A percentile compares a stretch with the other conserved stretches of the same genome.
Evolutionary conservation across 2,797 vertebrate species (phyloP).

Genomic region (Lacerta agilis): DNA sequence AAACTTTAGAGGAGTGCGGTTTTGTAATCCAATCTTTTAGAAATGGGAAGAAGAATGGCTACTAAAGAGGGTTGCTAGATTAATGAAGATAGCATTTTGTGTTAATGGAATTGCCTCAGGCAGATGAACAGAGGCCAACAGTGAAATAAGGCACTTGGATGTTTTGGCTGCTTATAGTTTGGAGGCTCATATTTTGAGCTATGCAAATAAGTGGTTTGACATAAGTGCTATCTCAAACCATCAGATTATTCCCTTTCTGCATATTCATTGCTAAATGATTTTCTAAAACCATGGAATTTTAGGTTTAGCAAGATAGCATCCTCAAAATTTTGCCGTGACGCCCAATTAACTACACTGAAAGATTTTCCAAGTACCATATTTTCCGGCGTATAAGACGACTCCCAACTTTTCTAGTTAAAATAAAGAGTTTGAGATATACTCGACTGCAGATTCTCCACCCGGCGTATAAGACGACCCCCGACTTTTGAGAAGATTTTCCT

Average conservation of each 20-base stretch:
- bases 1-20: neutral
- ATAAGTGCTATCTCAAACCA: neutral
- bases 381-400: too few relatives aligned
- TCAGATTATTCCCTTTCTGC: neutral
- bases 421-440: too few relatives aligned
- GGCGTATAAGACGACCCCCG: too few relatives aligned
- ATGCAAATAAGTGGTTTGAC: neutral
- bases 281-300: neutral
- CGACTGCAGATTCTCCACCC: too few relatives aligned
- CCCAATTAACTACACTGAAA: neutral
- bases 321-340: neutral
- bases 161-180: neutral
- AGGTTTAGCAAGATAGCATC: neutral
- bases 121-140: neutral
- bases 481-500: too few relatives aligned
- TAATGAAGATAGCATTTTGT: neutral
- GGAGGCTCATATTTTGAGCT: neutral
- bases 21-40: neutral
- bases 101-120: neutral
- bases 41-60: neutral
- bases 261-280: neutral
- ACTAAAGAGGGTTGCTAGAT: constrained; percentile 18
- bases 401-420: too few relatives aligned
- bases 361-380: neutral
- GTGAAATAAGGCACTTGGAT: neutral